Evolutionary conservation across 2,797 vertebrate genomes (phyloP), one percentile per base, ranked within the genome.

Genomic region (Melopsittacus undulatus): DNA sequence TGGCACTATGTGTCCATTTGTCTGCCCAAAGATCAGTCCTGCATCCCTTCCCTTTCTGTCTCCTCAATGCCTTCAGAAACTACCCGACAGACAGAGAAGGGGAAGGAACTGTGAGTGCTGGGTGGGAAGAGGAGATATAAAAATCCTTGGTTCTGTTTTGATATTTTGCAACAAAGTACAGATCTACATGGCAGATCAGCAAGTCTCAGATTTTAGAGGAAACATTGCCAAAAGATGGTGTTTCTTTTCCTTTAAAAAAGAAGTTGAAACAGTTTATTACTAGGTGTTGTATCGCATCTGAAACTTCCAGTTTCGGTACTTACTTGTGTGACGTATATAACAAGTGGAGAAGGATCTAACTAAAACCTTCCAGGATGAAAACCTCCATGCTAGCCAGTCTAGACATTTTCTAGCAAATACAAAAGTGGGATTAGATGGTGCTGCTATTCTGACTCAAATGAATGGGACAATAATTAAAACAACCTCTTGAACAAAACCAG

Each of bases 311-410:
- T 95, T 96, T 96, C 85, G 9, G 52, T 84, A 81, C 89, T 95
- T 86, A 52, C 67, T 73, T 91, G 13, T 4, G 52, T 95, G 89
- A 95, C 80, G 7, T 88, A 70, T 63, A 40, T 54, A 56, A 36
- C 87, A 87, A 94, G 87, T 48, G 73, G 76, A 92, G 94, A 87
- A 62, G 80, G 49, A 90, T 82, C 92, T 96, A 95, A 96, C 88
- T 97, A 96, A 97, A 96, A 95, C 88, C 90, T 96, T 97, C 92
- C 95, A 94, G 92, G 92, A 88, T 84, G 91, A 96, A 94, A 93
- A 92, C 43, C 75, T 85, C 94, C 69, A 49, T 0, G 2, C 57
- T 15, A 92, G 43, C 52, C 68, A 74, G 91, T 93, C 90, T 89
- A 83, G 78, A 94, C 82, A 83, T 89, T 52, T 64, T 87, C 72